Evolutionary conservation across 2,888 invertebrate genomes (phyloP), one percentile per base, ranked within the genome.

Genomic region (Muscina levida): DNA sequence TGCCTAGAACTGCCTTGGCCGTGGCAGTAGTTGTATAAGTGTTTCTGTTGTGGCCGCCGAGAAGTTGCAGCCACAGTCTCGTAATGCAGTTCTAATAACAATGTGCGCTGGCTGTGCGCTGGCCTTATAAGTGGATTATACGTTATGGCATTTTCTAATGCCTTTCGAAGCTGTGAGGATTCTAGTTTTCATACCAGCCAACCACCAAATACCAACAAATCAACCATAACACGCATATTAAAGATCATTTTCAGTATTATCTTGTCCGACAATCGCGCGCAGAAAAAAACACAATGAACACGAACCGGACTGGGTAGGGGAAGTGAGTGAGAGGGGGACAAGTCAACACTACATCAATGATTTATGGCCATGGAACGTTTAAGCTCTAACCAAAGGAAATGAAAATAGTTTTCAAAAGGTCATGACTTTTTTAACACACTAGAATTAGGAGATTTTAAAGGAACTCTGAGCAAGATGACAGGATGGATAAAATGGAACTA

Each of bases 161-260:
- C 68, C 77, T 72, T 81, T n/a, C 72, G 44, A 53, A 81, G 74
- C 81, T 77, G 39, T 51, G 72, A 75, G 77, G 74, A 81, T 81
- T 42, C 62, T 2, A 62, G 62, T 62, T 62, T 22, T 62, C 59
- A 59, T 59, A n/a, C n/a, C n/a, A n/a, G 22, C 62, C 42, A 42
- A 22, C 62, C 17, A 42, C 62, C 62, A 62, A 31, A 31, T 8
- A 31, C 31, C 4, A 31, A 31, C 31, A 31, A 39, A 62, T 39
- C 62, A 42, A 42, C 22, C 62, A 62, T 62, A 62, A 62, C 42
- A 62, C 62, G 62, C 62, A 39, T 62, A 62, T 62, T 62, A 62
- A 62, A 62, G 62, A 62, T 62, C 62, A 62, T 62, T 62, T 62
- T 42, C 62, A 62, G 37, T 62, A 39, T 42, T 62, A 62, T 62